A percentile compares a stretch with the other conserved stretches of the same genome.
phyloP scores from a whole-genome alignment of 1,140 invertebrate genomes.

The Bombus turneri region DNA sequence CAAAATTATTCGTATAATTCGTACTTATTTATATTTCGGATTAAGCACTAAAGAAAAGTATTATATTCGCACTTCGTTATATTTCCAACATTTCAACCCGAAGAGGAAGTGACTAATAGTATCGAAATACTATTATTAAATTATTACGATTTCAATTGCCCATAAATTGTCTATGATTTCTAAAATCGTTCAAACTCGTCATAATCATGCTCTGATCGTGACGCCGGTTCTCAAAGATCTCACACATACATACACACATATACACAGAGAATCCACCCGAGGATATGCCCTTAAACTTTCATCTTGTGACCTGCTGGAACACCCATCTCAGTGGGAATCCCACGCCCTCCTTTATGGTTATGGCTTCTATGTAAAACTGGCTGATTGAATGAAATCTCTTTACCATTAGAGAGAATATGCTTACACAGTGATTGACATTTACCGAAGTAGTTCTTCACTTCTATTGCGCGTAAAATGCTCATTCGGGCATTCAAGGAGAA shows the following conservation, averaged over 20 bases:
- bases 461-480: conserved; percentile 35
- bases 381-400: conserved; percentile 71
- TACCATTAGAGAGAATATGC: conserved; percentile 66
- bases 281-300: conserved; percentile 52
- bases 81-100: no score
- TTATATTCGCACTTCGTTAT: background rate
- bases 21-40: no score
- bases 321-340: conserved; percentile 67
- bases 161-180: background rate
- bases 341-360: conserved; percentile 65
- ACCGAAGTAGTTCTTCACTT: conserved; percentile 55
- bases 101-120: background rate
- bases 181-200: conserved; percentile 19
- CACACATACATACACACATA: conserved; percentile 47
- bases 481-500: conserved; percentile 11
- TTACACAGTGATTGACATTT: conserved; percentile 58
- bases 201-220: conserved; percentile 45
- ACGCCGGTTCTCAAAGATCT: conserved; percentile 49
- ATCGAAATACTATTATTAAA: background rate
- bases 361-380: conserved; percentile 73
- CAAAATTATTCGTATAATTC: background rate
- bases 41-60: no score
- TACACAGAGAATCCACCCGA: conserved; percentile 34
- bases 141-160: background rate
- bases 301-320: conserved; percentile 84